A percentile compares a stretch with the other conserved stretches of the same genome.
Conservation (phyloP, 2,797 vertebrate genomes). For the Eospalax fontanierii region DNA sequence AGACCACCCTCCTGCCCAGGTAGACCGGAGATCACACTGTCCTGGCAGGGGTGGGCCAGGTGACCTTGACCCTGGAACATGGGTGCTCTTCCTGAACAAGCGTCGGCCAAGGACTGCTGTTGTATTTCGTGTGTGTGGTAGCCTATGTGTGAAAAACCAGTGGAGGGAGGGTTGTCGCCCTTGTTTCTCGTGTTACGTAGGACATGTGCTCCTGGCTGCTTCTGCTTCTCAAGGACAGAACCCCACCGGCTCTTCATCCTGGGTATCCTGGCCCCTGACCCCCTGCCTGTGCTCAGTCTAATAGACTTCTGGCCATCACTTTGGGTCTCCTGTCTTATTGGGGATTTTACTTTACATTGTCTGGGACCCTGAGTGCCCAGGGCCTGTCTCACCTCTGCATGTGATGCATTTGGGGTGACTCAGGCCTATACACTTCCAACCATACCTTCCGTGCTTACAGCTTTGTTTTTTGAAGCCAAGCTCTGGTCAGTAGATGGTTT, state of each 20-base stretch:
- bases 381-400: not conserved
- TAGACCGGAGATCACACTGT: accelerated
- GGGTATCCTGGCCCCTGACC: not conserved
- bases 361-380: not conserved
- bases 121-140: too few relatives aligned
- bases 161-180: too few relatives aligned
- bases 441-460: accelerated
- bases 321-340: not conserved
- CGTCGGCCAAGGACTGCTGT: too few relatives aligned
- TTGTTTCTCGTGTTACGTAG: too few relatives aligned
- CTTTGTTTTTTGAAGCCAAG: not conserved
- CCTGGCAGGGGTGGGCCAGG: accelerated
- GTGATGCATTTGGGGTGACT: not conserved
- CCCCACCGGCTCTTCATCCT: too few relatives aligned
- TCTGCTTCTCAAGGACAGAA: not conserved
- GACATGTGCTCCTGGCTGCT: not conserved
- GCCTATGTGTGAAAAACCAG: too few relatives aligned
- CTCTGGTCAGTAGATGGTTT: not conserved
- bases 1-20: not conserved
- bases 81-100: accelerated
- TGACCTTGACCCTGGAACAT: not conserved
- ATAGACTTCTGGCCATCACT: not conserved
- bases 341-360: too few relatives aligned
- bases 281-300: not conserved
- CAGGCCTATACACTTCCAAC: not conserved